Evolutionary conservation across 2,888 invertebrate genomes (phyloP), one percentile per base, ranked within the genome.

Genomic region (Acronicta psi): DNA sequence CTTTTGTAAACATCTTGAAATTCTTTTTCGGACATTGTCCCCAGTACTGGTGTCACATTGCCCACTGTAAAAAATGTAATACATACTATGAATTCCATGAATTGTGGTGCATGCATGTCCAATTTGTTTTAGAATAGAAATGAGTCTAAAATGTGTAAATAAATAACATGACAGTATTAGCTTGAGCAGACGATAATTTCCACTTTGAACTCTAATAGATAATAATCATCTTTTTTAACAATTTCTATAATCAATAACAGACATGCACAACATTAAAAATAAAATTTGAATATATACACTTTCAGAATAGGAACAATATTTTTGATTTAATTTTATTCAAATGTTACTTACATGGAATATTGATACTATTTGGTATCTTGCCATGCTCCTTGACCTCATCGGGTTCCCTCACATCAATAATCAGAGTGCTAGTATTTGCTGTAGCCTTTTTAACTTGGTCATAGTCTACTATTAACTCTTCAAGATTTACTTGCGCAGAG

Each of bases 351-450:
- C 97, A 92, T 73, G 97, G 97, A 84, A 97, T 97, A 80, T 97
- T 97, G 51, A 97, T 94, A 79, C 96, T 96, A 53, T 95, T 95
- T 36, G 97, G 97, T 60, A 97, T 95, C 78, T 94, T 91, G 3
- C 97, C 97, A 71, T 95, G 95, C 81, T 96, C 96, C 63, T 94
- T 86, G 10, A 97, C 85, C 88, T 97, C 97, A 11, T 94, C 87
- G 29, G 96, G 96, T 81, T 97, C 97, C 69, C 97, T 95, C 0
- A 97, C 97, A 92, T 97, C 97, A 62, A 98, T 95, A 23, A 97
- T 94, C 14, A 96, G 78, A 55, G 87, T 77, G 57, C 84, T 80
- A 16, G 69, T 73, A 60, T 84, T 75, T 4, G 59, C 37, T 53
- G 82, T 84, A 29, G 89, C 91, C 65, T 82, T 85, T 80, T 94